Evolutionary conservation across 2,888 invertebrate species (phyloP).

Genomic region (Eulithis prunata): DNA sequence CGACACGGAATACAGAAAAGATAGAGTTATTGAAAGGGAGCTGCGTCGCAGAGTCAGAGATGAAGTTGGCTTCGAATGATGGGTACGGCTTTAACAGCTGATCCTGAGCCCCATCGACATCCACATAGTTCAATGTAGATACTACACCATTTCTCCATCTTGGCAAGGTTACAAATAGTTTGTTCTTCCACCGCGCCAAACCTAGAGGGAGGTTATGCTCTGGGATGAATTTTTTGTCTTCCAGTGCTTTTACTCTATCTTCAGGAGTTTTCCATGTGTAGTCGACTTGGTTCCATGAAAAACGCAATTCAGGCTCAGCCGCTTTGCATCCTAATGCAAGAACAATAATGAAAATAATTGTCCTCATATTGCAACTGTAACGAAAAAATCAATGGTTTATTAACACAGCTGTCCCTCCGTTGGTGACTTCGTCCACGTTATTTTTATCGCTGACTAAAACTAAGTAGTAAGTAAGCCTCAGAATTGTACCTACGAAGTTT

Average conservation of each 20-base stretch:
- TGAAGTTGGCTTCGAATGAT: conserved; percentile 90
- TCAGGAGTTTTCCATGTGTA: conserved; percentile 87
- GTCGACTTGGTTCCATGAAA: conserved; percentile 88
- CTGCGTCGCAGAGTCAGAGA: conserved; percentile 81
- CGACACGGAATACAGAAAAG: conserved; percentile 89
- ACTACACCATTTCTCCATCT: conserved; percentile 89
- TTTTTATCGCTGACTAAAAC: too few species aligned
- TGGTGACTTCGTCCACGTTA: too few species aligned
- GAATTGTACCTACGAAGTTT: too few species aligned
- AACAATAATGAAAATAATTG: conserved; percentile 56
- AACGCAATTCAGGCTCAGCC: conserved; percentile 85
- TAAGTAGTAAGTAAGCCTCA: too few species aligned
- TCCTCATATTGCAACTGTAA: conserved; percentile 62
- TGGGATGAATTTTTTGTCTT: conserved; percentile 84
- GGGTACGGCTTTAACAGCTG: conserved; percentile 90
- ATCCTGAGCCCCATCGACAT: conserved; percentile 86
- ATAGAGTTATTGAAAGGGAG: conserved; percentile 85
- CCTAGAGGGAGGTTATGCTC: conserved; percentile 89
- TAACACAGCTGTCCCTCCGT: too few species aligned
- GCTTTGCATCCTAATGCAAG: conserved; percentile 64
- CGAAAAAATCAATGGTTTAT: conserved; percentile 26
- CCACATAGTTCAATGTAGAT: conserved; percentile 87
- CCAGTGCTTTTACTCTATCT: conserved; percentile 85
- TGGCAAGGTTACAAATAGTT: conserved; percentile 88
- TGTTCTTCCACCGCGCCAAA: conserved; percentile 88